These are phyloP conservation scores for Mareca strepera DNA, from an alignment of 2,797 vertebrate species.

Conservation along the genomic window DNA sequence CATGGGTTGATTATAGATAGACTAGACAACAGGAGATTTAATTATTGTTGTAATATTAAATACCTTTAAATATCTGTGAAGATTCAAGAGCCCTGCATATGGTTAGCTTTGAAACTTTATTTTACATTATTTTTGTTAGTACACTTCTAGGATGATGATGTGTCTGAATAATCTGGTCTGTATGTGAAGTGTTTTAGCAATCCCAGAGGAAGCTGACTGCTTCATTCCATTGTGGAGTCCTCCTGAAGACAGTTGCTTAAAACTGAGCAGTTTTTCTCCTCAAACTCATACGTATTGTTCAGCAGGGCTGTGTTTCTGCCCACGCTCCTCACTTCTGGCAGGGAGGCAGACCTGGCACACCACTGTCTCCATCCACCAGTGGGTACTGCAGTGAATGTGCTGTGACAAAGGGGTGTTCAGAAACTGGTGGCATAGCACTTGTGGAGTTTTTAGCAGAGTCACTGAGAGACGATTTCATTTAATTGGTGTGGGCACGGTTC, in stretches of 20 bases:
- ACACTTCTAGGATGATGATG: not conserved
- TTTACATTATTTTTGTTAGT: not conserved
- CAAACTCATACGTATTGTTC: not conserved
- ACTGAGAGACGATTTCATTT: not conserved
- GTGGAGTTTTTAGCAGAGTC: fast-evolving
- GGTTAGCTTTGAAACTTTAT: not conserved
- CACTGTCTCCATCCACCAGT: no score
- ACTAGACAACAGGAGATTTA: not conserved
- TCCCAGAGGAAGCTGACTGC: not conserved
- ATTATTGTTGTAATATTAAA: not conserved
- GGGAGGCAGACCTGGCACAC: no score
- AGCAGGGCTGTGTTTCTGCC: fast-evolving
- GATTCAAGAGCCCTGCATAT: not conserved
- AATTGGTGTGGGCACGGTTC: not conserved
- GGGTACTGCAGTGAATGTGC: not conserved
- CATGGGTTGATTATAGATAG: fast-evolving
- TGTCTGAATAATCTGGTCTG: not conserved
- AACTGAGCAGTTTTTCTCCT: fast-evolving
- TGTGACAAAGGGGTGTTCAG: not conserved
- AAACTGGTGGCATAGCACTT: not conserved
- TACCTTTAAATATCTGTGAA: not conserved
- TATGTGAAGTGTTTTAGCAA: fast-evolving
- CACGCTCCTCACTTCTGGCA: not conserved
- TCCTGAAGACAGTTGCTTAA: fast-evolving
- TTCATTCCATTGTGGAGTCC: fast-evolving